These are phyloP conservation scores for Addax nasomaculatus DNA, from an alignment of 2,113 vertebrate genomes.

Conservation along the genomic window DNA sequence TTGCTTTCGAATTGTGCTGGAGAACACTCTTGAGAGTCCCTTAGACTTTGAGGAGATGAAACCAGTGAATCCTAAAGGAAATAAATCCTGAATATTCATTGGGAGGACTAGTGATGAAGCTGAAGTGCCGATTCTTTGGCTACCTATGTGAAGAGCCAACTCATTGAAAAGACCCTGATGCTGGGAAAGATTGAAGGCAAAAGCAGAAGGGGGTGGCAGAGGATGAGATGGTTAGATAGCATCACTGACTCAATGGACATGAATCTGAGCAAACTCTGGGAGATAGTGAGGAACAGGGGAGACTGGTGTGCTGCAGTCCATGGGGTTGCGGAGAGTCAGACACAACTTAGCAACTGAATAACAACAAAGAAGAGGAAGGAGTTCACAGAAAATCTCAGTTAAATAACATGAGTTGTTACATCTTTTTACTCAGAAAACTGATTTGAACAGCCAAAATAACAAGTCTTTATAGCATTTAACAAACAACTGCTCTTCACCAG, in stretches of 20 bases:
- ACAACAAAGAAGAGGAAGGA: not conserved
- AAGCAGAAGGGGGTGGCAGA: not conserved
- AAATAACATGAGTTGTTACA: conserved; percentile 1
- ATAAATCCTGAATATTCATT: not conserved
- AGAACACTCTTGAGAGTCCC: not conserved
- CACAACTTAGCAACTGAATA: not conserved
- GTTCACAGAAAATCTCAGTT: conserved; percentile 9
- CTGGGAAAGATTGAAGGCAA: not conserved
- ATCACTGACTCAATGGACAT: not conserved
- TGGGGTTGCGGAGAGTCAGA: not conserved
- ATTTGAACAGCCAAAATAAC: conserved; percentile 29
- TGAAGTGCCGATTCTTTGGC: not conserved
- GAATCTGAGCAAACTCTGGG: not conserved
- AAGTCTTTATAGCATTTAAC: not conserved
- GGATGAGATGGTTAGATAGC: not conserved
- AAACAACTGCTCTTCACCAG: conserved; percentile 38
- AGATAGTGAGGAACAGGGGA: not conserved
- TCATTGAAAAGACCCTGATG: not conserved
- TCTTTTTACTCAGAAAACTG: not conserved
- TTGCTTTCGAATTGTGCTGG: not conserved
- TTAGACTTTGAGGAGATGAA: not conserved
- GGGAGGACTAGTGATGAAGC: not conserved
- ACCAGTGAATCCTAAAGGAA: not conserved
- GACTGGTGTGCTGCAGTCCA: not conserved
- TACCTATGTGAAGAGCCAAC: not conserved